A percentile compares a stretch with the other conserved stretches of the same genome.
phyloP scores from a whole-genome alignment of 53 echinoderm and acorn worm genomes.

The Mesocentrotus franciscanus region DNA sequence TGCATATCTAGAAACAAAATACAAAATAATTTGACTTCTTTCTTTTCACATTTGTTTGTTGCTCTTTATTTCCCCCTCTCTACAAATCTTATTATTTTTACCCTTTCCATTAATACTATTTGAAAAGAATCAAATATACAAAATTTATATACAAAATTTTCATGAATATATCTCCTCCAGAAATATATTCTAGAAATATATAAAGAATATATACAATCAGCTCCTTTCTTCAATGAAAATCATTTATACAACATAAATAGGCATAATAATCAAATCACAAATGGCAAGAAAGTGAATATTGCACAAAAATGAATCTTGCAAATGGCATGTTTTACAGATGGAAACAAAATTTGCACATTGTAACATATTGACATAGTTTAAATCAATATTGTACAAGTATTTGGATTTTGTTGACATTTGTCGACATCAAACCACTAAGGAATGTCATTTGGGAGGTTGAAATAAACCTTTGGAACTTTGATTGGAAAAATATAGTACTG shows the following conservation, averaged over 20 bases:
- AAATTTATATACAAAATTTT: background rate
- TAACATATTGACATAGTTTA: background rate
- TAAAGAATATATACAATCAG: background rate
- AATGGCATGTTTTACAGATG: background rate
- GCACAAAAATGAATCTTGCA: background rate
- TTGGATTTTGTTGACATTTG: background rate
- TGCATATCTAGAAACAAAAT: constrained; percentile 1
- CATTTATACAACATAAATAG: background rate
- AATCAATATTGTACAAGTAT: background rate
- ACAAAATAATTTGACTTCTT: background rate
- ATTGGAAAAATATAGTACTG: constrained; percentile 13
- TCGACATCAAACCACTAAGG: background rate
- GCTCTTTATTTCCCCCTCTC: no score
- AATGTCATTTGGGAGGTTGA: background rate
- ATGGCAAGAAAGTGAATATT: constrained; percentile 14
- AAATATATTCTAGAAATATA: background rate
- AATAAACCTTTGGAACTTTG: background rate
- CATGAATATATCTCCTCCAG: background rate
- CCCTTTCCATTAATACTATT: background rate
- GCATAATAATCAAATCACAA: background rate
- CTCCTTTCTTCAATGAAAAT: background rate
- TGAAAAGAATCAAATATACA: background rate
- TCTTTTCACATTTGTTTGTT: background rate
- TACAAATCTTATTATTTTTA: background rate
- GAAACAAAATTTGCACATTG: constrained; percentile 8